phyloP scores from a whole-genome alignment of 2,888 invertebrate species.

The Alloscopus bannaensis region DNA sequence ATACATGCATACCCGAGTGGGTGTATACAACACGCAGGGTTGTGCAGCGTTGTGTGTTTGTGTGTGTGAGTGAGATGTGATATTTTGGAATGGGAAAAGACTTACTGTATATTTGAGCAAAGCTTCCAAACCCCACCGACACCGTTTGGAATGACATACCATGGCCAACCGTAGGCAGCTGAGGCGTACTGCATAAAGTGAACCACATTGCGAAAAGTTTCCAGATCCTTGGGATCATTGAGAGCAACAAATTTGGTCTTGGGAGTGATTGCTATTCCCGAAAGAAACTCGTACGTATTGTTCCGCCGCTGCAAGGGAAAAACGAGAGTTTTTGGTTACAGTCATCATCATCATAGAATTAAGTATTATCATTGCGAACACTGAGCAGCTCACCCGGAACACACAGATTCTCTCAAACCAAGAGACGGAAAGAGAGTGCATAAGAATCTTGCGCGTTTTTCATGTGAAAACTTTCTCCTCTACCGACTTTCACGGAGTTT shows the following conservation, averaged over 20 bases:
- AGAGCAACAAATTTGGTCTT: constrained; percentile 87
- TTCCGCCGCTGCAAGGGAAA: constrained; percentile 87
- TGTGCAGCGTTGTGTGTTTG: too few relatives aligned
- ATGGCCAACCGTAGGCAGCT: constrained; percentile 92
- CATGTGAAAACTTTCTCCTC: too few relatives aligned
- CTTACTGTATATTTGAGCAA: constrained; percentile 82
- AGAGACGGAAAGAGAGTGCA: constrained; percentile 8
- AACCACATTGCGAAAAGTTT: constrained; percentile 83
- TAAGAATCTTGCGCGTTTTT: too few relatives aligned
- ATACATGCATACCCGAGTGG: too few relatives aligned
- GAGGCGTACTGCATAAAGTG: constrained; percentile 91
- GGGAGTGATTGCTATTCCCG: constrained; percentile 89
- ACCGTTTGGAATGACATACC: constrained; percentile 85
- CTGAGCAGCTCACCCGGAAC: too few relatives aligned
- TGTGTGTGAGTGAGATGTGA: too few relatives aligned
- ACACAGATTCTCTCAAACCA: too few relatives aligned
- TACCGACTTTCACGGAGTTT: too few relatives aligned
- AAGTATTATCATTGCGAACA: too few relatives aligned
- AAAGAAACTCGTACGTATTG: constrained; percentile 89
- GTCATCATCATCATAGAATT: background rate
- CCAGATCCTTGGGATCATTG: constrained; percentile 84
- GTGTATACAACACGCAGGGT: too few relatives aligned
- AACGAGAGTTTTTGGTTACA: too few relatives aligned
- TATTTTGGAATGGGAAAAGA: too few relatives aligned
- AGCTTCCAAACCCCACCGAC: constrained; percentile 84